These are phyloP conservation scores for Paratilapia polleni DNA, from an alignment of 2,113 vertebrate genomes.

Conservation along the genomic window DNA sequence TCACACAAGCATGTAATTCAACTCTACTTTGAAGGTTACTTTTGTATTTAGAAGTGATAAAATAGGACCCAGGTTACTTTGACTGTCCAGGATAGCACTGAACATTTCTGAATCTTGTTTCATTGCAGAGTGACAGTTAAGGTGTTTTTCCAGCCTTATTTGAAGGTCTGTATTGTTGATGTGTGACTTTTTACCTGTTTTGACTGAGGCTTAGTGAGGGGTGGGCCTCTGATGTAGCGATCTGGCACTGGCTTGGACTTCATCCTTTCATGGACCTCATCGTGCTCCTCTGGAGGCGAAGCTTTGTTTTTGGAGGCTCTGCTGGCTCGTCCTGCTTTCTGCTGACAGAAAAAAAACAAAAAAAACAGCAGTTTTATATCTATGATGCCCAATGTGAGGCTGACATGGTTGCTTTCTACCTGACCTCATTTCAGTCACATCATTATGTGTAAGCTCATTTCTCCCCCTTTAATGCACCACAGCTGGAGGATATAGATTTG, in stretches of 20 bases:
- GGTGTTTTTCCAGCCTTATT: not conserved
- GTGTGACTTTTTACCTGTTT: conserved; percentile 22
- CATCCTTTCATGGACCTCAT: not conserved
- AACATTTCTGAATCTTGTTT: no score
- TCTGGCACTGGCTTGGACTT: conserved; percentile 33
- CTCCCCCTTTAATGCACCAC: not conserved
- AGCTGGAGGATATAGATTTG: not conserved
- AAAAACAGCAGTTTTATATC: not conserved
- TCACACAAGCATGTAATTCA: not conserved
- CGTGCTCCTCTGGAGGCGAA: not conserved
- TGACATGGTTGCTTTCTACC: not conserved
- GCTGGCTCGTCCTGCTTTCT: conserved; percentile 57
- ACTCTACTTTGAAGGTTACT: not conserved
- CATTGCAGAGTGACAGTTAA: not conserved
- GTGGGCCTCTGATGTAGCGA: conserved; percentile 28
- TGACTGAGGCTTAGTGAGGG: not conserved
- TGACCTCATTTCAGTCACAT: not conserved
- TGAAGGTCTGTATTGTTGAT: not conserved
- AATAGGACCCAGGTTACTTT: not conserved
- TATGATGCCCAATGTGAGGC: not conserved
- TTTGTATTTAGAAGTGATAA: not conserved
- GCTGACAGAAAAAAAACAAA: conserved; percentile 5
- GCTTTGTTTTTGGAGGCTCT: conserved; percentile 23
- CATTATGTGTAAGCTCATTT: not conserved
- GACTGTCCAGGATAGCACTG: not conserved